phyloP scores from a whole-genome alignment of 2,888 invertebrate species.

The Candidula unifasciata region DNA sequence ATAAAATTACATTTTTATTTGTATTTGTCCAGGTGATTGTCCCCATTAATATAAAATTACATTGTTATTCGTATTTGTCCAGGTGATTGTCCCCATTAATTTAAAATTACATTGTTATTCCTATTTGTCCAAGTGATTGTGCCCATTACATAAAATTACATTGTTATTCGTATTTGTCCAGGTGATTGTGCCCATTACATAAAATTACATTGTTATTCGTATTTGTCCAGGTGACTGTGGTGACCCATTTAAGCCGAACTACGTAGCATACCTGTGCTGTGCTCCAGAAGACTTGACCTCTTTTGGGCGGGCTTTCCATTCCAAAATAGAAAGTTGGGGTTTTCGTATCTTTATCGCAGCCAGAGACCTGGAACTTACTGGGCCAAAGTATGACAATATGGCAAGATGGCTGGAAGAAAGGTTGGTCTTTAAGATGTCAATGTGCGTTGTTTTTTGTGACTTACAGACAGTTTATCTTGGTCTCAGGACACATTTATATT shows the following conservation, averaged over 20 bases:
- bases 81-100: too few relatives aligned
- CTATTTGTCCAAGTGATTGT: too few relatives aligned
- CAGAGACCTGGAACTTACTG: constrained; percentile 31
- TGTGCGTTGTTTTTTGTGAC: background rate
- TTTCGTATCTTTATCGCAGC: constrained; percentile 27
- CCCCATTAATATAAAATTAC: too few relatives aligned
- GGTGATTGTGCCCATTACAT: too few relatives aligned
- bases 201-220: too few relatives aligned
- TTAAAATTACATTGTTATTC: too few relatives aligned
- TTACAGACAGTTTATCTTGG: background rate
- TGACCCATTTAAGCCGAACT: background rate
- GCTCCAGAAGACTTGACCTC: constrained; percentile 4
- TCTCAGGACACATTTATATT: background rate
- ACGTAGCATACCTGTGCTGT: constrained; percentile 28
- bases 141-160: too few relatives aligned
- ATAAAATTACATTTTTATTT: too few relatives aligned
- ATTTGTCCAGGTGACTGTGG: background rate
- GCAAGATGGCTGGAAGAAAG: constrained; percentile 29
- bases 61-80: too few relatives aligned
- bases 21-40: too few relatives aligned
- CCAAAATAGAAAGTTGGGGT: constrained; percentile 18
- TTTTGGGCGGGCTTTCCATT: constrained; percentile 38
- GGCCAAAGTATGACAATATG: constrained; percentile 36
- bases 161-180: too few relatives aligned
- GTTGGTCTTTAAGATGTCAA: background rate